Evolutionary conservation across 2,797 vertebrate genomes (phyloP).

Genomic region (Microtus californicus): DNA sequence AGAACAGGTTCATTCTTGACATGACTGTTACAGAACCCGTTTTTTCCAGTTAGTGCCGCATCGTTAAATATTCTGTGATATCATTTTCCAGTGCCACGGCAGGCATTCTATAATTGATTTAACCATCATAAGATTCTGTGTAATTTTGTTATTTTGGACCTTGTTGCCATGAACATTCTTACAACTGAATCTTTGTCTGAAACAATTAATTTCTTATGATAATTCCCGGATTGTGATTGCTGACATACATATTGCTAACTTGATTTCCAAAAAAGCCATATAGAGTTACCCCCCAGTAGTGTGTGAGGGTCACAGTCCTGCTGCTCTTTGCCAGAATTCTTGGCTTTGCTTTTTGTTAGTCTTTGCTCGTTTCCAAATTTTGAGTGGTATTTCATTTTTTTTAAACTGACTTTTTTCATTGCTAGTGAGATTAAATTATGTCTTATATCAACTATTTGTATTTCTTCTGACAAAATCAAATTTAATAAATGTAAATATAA

Average conservation of each 20-base stretch:
- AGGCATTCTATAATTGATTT: slow-evolving; percentile 46
- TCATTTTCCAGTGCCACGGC: background rate
- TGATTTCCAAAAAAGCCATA: background rate
- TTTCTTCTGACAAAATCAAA: slow-evolving; percentile 61
- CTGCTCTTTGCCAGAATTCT: slow-evolving; percentile 21
- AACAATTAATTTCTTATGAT: slow-evolving; percentile 49
- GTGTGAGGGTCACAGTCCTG: background rate
- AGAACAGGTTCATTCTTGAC: background rate
- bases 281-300: background rate
- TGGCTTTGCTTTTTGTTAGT: background rate
- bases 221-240: background rate
- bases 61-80: slow-evolving; percentile 45
- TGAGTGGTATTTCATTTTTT: slow-evolving; percentile 17
- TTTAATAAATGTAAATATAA: slow-evolving; percentile 52
- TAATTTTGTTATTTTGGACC: slow-evolving; percentile 51
- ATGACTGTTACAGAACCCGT: background rate
- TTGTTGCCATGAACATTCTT: slow-evolving; percentile 10
- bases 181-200: slow-evolving; percentile 34
- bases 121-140: slow-evolving; percentile 20
- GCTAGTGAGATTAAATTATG: background rate
- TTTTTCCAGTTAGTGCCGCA: background rate
- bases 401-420: background rate
- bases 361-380: background rate
- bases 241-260: background rate
- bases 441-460: slow-evolving; percentile 37